Evolutionary conservation across 2,888 invertebrate genomes (phyloP), one percentile per base, ranked within the genome.

Genomic region (Xestia ashworthii): DNA sequence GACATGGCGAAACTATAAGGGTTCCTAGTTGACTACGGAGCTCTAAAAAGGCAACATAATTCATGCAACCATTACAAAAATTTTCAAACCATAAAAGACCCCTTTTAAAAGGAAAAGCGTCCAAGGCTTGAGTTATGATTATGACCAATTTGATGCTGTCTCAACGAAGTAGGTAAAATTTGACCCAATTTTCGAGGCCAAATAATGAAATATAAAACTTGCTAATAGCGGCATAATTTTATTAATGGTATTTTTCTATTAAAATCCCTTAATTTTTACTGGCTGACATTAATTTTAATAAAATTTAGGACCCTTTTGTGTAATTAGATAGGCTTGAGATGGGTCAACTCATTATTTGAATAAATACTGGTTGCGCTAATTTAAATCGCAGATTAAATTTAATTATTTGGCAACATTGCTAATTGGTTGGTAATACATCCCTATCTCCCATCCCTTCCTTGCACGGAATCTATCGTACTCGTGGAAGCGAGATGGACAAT

Each of bases 151-250:
- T n/a, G n/a, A n/a, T 5, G 55, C 55, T 55, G 55, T 55, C 55
- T n/a, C 55, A 55, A 55, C n/a, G 1, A n/a, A 55, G n/a, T 55
- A 11, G n/a, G 12, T n/a, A 55, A 55, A n/a, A n/a, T 55, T 12
- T n/a, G 55, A 55, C 55, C 55, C 55, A 55, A 55, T 9, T 55
- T n/a, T 55, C n/a, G n/a, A 55, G 55, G n/a, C n/a, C n/a, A 55
- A n/a, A 55, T 55, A 1, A 55, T 55, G 12, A n/a, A 55, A n/a
- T 55, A n/a, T 12, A n/a, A 55, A n/a, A n/a, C n/a, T 55, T 55
- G 55, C n/a, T 55, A n/a, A n/a, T n/a, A 12, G 55, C 55, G 22
- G n/a, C 11, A n/a, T 55, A n/a, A 55, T n/a, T 53, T 53, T 53
- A 11, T 55, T 55, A 55, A 55, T n/a, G n/a, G n/a, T n/a, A n/a